phyloP scores from a whole-genome alignment of 2,113 vertebrate genomes.

The Cervus canadensis region DNA sequence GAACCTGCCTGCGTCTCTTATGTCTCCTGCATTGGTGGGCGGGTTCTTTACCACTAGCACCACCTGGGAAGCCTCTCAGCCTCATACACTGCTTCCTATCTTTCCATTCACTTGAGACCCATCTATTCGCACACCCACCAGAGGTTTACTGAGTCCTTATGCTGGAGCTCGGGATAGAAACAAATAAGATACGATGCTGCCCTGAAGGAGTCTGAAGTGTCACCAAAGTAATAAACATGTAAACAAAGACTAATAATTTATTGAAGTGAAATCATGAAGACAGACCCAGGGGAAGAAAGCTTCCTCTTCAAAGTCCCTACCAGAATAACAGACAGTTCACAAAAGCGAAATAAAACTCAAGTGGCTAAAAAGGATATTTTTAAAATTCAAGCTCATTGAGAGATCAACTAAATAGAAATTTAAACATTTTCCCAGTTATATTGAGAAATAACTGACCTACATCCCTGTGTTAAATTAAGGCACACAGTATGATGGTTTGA shows the following conservation, averaged over 20 bases:
- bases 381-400: neutral
- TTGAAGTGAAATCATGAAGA: neutral
- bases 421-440: neutral
- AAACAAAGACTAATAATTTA: neutral
- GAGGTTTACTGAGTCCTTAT: neutral
- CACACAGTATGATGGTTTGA: neutral
- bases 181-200: neutral
- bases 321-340: neutral
- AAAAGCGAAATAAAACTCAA: constrained; percentile 6
- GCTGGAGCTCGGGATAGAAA: neutral
- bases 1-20: neutral
- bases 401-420: neutral
- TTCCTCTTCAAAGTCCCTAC: neutral
- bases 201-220: neutral
- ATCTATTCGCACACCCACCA: neutral
- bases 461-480: neutral
- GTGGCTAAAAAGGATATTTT: neutral
- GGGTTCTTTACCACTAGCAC: neutral
- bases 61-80: neutral
- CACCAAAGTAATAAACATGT: neutral
- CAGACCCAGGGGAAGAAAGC: neutral
- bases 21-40: neutral
- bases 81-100: neutral
- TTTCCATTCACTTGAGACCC: neutral
- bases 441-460: neutral